Evolutionary conservation across 2,888 invertebrate genomes (phyloP), one percentile per base, ranked within the genome.

Genomic region (Oxycera nigricornis): DNA sequence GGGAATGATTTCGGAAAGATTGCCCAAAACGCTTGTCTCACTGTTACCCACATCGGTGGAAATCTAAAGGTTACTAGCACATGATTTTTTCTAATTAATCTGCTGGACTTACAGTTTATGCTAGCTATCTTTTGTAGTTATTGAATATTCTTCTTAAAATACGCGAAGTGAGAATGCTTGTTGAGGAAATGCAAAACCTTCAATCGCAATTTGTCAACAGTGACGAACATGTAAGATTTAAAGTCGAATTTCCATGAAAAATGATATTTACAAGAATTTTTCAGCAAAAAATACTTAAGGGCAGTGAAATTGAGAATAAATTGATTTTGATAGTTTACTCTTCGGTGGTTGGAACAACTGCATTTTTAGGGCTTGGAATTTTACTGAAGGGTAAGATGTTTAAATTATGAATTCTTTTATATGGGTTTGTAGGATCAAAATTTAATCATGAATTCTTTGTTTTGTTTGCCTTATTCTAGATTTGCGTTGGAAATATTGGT

Each of bases 61-160:
- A 62, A 62, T 62, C 31, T 62, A 17, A 62, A 62, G 39, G 62
- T 62, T 7, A 11, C n/a, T n/a, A n/a, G n/a, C n/a, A n/a, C n/a
- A n/a, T n/a, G n/a, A n/a, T n/a, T n/a, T n/a, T n/a, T n/a, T n/a
- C n/a, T n/a, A n/a, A n/a, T n/a, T n/a, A n/a, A n/a, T n/a, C n/a
- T n/a, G n/a, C n/a, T n/a, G n/a, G n/a, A n/a, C n/a, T n/a, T n/a
- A n/a, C n/a, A n/a, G n/a, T n/a, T n/a, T n/a, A n/a, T n/a, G n/a
- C n/a, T n/a, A n/a, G 6, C 11, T 35, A 55, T 22, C 24, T 24
- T 59, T 17, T 59, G 6, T 22, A 59, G 59, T 24, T 59, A 3
- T 7, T 59, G 11, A 59, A 59, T 28, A 59, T 59, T 26, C 3
- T 59, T 2, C 11, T 28, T 14, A 24, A 28, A 7, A 28, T 59